A percentile compares a stretch with the other conserved stretches of the same genome.
These are phyloP conservation scores for Eospalax fontanierii DNA, from an alignment of 2,797 vertebrate species.

Conservation along the genomic window DNA sequence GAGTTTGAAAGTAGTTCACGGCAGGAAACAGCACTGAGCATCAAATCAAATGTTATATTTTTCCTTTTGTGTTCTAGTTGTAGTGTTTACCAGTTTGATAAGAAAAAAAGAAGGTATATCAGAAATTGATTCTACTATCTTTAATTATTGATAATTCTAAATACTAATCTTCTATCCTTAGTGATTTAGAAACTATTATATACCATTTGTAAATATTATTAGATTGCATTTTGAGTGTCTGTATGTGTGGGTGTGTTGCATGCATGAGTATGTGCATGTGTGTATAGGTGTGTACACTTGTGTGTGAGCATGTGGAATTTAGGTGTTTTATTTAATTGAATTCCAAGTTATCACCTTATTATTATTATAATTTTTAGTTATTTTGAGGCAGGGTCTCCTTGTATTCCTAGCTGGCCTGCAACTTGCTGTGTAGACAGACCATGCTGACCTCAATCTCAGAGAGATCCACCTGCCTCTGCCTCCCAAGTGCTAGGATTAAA, in stretches of 20 bases:
- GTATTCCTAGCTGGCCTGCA: no score
- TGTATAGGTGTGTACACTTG: not conserved
- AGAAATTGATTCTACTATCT: not conserved
- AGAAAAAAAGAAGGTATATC: not conserved
- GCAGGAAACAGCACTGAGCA: not conserved
- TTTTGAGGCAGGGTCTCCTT: no score
- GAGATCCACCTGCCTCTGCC: no score
- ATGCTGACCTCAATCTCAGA: no score
- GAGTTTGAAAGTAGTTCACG: not conserved
- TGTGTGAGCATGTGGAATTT: not conserved
- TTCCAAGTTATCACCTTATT: no score
- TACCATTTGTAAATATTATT: conserved; percentile 17
- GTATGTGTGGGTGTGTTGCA: not conserved
- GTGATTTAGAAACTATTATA: not conserved
- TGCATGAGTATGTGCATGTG: not conserved
- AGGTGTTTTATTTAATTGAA: not conserved
- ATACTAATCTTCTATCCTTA: not conserved
- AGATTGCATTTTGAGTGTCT: not conserved
- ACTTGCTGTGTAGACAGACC: no score
- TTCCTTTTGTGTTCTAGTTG: not conserved
- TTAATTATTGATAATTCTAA: conserved; percentile 23
- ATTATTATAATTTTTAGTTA: no score
- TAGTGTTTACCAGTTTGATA: conserved; percentile 12
- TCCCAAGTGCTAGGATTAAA: no score
- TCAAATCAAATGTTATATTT: not conserved